These are phyloP conservation scores for Gallinago solitaria DNA, from an alignment of 2,797 vertebrate genomes.

Conservation along the genomic window DNA sequence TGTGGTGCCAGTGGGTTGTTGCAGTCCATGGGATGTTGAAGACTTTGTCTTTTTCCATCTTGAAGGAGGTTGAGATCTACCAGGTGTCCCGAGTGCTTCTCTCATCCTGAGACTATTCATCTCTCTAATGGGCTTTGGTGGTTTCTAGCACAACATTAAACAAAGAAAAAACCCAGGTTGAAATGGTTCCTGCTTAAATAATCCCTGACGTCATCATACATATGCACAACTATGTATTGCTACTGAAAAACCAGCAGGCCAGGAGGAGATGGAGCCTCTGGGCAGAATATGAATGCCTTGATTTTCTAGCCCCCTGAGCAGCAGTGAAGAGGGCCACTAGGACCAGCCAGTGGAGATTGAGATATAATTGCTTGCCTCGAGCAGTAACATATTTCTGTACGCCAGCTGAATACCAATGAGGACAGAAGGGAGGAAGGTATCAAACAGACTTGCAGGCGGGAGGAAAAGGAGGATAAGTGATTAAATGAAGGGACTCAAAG, in stretches of 20 bases:
- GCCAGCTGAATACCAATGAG: slow-evolving; percentile 75
- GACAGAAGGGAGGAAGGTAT: slow-evolving; percentile 48
- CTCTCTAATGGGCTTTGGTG: background rate
- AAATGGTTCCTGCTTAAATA: slow-evolving; percentile 58
- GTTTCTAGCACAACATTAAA: slow-evolving; percentile 22
- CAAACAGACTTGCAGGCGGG: background rate
- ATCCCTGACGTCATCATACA: slow-evolving; percentile 41
- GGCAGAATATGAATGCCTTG: slow-evolving; percentile 75
- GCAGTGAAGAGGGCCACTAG: slow-evolving; percentile 65
- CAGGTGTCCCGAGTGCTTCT: background rate
- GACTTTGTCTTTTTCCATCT: background rate
- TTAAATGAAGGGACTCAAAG: slow-evolving; percentile 16
- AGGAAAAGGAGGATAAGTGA: slow-evolving; percentile 24
- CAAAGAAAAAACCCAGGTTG: background rate
- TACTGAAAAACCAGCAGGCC: slow-evolving; percentile 26
- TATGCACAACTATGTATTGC: slow-evolving; percentile 12
- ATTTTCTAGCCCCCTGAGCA: slow-evolving; percentile 72
- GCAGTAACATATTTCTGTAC: slow-evolving; percentile 70
- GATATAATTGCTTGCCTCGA: slow-evolving; percentile 80
- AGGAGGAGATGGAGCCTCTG: slow-evolving; percentile 57
- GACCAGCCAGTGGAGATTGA: slow-evolving; percentile 74
- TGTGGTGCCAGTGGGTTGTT: background rate
- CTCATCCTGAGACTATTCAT: background rate
- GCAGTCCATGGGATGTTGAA: background rate
- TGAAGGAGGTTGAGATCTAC: background rate